Conservation (phyloP, 2,888 invertebrate species). For the Plusia festucae region DNA sequence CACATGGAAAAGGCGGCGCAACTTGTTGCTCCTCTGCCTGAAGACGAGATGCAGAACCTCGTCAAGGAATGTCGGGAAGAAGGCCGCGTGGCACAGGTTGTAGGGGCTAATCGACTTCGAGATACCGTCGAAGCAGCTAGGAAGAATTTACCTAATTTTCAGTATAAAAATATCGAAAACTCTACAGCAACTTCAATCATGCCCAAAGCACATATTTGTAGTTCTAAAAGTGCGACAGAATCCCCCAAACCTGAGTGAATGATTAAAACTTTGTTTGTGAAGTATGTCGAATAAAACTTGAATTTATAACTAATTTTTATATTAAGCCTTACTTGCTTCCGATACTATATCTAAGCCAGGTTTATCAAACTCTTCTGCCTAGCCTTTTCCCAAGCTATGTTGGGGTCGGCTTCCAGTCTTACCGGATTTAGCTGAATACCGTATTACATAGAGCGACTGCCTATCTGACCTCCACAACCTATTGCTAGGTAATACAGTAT, state of each 20-base stretch:
- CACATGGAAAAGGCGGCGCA: conserved; percentile 72
- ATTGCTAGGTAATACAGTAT: too few species aligned
- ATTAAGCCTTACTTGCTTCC: neutral
- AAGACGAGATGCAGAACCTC: conserved; percentile 73
- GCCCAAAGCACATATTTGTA: conserved; percentile 67
- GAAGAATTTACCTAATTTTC: conserved; percentile 79
- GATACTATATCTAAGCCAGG: too few species aligned
- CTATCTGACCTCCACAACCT: too few species aligned
- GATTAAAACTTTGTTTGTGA: neutral
- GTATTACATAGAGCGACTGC: too few species aligned
- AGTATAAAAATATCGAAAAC: conserved; percentile 76
- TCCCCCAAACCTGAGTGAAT: conserved; percentile 23
- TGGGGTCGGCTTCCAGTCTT: too few species aligned
- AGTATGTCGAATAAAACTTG: neutral
- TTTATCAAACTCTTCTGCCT: too few species aligned
- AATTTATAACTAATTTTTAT: neutral
- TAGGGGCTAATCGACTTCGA: conserved; percentile 67
- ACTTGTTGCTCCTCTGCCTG: conserved; percentile 70
- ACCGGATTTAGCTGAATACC: too few species aligned
- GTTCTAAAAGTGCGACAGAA: conserved; percentile 21
- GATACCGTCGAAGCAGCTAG: conserved; percentile 79
- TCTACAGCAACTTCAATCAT: conserved; percentile 78
- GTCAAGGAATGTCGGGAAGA: conserved; percentile 73
- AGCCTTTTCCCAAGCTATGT: too few species aligned
- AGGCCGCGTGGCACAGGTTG: conserved; percentile 50